Base-by-base conservation (phyloP, 2,797 vertebrate species). In the Tragelaphus eurycerus region DNA sequence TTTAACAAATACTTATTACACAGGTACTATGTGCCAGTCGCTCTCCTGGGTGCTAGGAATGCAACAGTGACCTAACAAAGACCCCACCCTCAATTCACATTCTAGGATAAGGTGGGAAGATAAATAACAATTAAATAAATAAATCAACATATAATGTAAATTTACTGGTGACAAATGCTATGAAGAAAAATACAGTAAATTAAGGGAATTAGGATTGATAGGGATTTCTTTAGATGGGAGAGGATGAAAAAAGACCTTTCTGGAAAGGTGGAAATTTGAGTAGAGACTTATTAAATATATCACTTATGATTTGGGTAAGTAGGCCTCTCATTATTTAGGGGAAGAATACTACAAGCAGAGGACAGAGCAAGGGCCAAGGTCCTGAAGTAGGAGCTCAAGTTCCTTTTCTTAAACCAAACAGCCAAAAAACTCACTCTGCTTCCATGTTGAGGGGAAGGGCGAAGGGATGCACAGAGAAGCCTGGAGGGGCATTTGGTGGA, bases 131-230 rank as follows among this genome's bases (percentile, higher is more conserved):
- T 19, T 15, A 85, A 79, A 50, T 43, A 52, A 85, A n/a, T 4
- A 74, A 43, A 59, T 59, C 12, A 90, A 43, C 57, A n/a, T 62
- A 29, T 76, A 76, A 54, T 38, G 16, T 67, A 85, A 89, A 67
- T 89, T 52, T 14, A 89, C 38, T 78, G 12, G 43, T 59, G 82
- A 86, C 64, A 57, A 86, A 10, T 81, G 23, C 71, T 25, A 17
- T 79, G 52, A 86, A 93, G 86, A 64, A 59, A 93, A 93, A 85
- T n/a, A 74, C 4, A 94, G 27, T 89, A 60, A 83, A 76, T 89
- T 89, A 60, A 89, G 5, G 19, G 43, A 52, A 89, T 84, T 74
- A 52, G 16, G 48, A 64, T 54, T n/a, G 25, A 54, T 13, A 43
- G 31, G 46, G 34, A 4, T 85, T 84, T 38, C 23, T 92, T 59